Conservation (phyloP, 2,797 vertebrate species). For the Enteromius paludinosus region DNA sequence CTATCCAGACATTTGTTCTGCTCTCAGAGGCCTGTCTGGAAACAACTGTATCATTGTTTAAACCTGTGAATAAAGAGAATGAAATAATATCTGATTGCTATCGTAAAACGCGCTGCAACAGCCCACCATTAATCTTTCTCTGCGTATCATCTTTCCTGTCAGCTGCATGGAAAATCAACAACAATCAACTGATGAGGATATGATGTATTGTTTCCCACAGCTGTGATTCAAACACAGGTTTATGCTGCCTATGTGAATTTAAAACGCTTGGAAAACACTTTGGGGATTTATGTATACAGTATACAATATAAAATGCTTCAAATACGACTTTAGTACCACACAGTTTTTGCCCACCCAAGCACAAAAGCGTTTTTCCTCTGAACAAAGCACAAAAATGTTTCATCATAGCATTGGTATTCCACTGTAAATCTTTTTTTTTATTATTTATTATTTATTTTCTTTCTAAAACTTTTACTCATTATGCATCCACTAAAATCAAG, state of each 20-base stretch:
- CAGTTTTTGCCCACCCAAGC: not conserved
- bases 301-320: slow-evolving; percentile 1
- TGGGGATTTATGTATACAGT: not conserved
- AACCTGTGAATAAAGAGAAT: not conserved
- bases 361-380: not conserved
- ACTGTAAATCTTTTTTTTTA: not conserved
- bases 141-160: not conserved
- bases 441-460: not conserved
- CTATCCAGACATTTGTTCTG: not conserved
- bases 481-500: not conserved
- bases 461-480: not conserved
- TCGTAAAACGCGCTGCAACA: not conserved
- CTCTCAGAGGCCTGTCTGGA: not conserved
- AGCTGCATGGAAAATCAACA: slow-evolving; percentile 6
- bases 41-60: not conserved
- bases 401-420: not conserved
- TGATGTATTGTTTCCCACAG: not conserved
- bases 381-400: not conserved
- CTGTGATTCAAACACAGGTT: slow-evolving; percentile 7
- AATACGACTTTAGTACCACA: not conserved
- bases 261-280: slow-evolving; percentile 3
- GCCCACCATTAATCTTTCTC: not conserved
- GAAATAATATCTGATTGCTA: slow-evolving; percentile 4
- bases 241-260: slow-evolving; percentile 3
- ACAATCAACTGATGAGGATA: not conserved